A percentile compares a stretch with the other conserved stretches of the same genome.
phyloP scores from a whole-genome alignment of 2,888 invertebrate species.

The Heliconius cydno region DNA sequence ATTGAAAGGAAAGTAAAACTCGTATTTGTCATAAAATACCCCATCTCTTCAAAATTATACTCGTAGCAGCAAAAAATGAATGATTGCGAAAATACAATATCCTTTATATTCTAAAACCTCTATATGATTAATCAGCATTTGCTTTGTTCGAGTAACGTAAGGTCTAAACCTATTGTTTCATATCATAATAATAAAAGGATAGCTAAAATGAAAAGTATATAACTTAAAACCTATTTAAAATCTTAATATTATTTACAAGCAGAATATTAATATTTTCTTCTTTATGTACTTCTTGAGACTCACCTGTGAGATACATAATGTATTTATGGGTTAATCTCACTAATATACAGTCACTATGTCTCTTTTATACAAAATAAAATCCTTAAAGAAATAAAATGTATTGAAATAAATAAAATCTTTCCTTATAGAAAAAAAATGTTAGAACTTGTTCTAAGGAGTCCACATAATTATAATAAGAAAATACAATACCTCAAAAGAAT shows the following conservation, averaged over 20 bases:
- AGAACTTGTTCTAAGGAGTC: too few species aligned
- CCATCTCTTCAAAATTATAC: neutral
- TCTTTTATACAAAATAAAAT: too few species aligned
- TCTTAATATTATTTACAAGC: too few species aligned
- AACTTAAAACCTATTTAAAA: too few species aligned
- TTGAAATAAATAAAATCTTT: too few species aligned
- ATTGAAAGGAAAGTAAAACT: neutral
- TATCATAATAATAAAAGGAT: neutral
- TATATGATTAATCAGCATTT: neutral
- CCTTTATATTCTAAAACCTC: constrained; percentile 5
- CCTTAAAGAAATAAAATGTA: too few species aligned
- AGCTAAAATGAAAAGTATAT: neutral
- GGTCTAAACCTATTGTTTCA: neutral
- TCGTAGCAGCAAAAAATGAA: neutral
- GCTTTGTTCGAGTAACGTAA: neutral
- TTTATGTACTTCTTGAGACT: too few species aligned
- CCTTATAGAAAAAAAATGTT: too few species aligned
- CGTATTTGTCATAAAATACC: neutral
- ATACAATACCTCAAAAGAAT: neutral
- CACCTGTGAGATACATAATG: too few species aligned
- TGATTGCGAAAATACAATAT: neutral
- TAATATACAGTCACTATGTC: too few species aligned
- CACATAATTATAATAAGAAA: neutral
- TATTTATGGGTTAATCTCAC: too few species aligned
- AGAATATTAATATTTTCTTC: too few species aligned